Evolutionary conservation across 1,140 invertebrate species (phyloP).

Genomic region (Cepaea nemoralis): DNA sequence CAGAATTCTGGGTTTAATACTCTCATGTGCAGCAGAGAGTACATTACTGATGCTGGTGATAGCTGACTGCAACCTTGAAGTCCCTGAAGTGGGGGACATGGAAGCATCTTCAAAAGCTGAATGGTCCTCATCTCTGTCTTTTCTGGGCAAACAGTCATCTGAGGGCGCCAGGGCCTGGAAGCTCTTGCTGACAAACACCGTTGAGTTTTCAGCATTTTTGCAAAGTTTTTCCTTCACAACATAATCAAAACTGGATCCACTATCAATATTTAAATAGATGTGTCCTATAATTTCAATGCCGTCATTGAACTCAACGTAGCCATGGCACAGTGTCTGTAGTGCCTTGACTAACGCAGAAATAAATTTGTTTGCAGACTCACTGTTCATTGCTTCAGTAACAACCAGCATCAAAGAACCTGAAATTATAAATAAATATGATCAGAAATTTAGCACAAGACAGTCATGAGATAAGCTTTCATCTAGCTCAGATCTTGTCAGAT

Average conservation of each 20-base stretch:
- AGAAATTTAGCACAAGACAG: no score
- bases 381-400: constrained; percentile 40
- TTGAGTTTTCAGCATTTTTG: constrained; percentile 49
- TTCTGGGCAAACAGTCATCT: constrained; percentile 29
- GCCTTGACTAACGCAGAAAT: constrained; percentile 50
- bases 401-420: not conserved
- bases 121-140: constrained; percentile 34
- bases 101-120: constrained; percentile 20
- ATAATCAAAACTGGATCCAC: constrained; percentile 46
- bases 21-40: constrained; percentile 26
- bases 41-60: constrained; percentile 46
- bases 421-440: not conserved
- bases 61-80: constrained; percentile 35
- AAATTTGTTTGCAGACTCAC: constrained; percentile 47
- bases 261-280: constrained; percentile 52
- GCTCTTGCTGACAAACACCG: constrained; percentile 51
- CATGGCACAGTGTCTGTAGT: constrained; percentile 52
- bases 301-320: constrained; percentile 49
- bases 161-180: constrained; percentile 44
- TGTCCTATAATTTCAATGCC: constrained; percentile 53
- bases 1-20: constrained; percentile 19
- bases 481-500: no score
- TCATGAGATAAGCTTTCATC: no score
- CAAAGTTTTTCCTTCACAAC: constrained; percentile 52
- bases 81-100: constrained; percentile 19